Percentiles rank a stretch among this genome's conserved stretches.
Conservation (phyloP, 2,113 vertebrate species). For the Xyrauchen texanus region DNA sequence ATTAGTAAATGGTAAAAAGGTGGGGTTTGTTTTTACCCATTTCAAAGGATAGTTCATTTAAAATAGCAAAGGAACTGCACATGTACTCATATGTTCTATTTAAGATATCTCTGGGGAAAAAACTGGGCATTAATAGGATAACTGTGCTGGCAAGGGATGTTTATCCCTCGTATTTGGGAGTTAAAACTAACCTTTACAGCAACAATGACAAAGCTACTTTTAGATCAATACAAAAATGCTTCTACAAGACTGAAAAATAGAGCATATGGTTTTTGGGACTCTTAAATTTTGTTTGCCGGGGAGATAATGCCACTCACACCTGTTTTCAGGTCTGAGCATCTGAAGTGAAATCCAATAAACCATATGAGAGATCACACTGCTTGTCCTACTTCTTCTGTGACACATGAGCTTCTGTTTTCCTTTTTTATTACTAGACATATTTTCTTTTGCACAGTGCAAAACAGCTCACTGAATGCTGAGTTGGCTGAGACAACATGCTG, state of each 20-base stretch:
- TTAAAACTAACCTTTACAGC: neutral
- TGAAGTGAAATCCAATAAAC: slow-evolving; percentile 56
- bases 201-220: slow-evolving; percentile 7
- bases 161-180: neutral
- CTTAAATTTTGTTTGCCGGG: slow-evolving; percentile 10
- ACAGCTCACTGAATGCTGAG: neutral
- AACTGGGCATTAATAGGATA: too few species aligned
- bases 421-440: too few species aligned
- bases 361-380: slow-evolving; percentile 38
- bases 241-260: neutral
- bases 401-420: neutral
- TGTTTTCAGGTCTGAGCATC: slow-evolving; percentile 32
- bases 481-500: neutral
- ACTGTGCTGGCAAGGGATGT: neutral
- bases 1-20: too few species aligned
- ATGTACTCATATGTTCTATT: too few species aligned
- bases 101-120: too few species aligned
- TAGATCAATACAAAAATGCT: neutral
- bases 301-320: slow-evolving; percentile 36
- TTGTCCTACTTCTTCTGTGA: slow-evolving; percentile 31
- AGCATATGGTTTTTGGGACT: slow-evolving; percentile 8
- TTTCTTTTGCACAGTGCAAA: neutral
- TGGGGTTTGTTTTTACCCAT: too few species aligned
- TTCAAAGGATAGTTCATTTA: too few species aligned
- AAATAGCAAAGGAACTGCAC: too few species aligned